phyloP scores from a whole-genome alignment of 1,140 invertebrate genomes.

The Parasteatoda tepidariorum region DNA sequence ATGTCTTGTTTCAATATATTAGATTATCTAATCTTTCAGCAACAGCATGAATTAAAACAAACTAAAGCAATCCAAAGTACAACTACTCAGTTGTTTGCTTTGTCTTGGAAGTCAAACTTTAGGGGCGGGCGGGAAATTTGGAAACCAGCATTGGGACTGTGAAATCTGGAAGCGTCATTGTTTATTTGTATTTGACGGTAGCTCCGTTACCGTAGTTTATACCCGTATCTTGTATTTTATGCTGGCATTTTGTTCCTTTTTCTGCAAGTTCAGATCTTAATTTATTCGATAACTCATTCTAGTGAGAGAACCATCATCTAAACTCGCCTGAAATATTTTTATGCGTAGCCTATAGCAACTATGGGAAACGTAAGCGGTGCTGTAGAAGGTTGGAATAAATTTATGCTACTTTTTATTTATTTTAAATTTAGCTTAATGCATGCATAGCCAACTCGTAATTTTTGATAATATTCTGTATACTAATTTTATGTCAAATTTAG shows the following conservation, averaged over 20 bases:
- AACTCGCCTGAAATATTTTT: background rate
- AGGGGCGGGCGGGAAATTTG: background rate
- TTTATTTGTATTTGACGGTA: slow-evolving; percentile 43
- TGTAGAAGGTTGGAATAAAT: slow-evolving; percentile 25
- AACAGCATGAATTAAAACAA: slow-evolving; percentile 40
- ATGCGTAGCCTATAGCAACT: background rate
- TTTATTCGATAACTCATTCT: background rate
- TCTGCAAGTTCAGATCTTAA: background rate
- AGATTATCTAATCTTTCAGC: too few relatives aligned
- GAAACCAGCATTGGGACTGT: slow-evolving; percentile 13
- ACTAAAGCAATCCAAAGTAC: slow-evolving; percentile 37
- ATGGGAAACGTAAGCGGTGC: slow-evolving; percentile 48
- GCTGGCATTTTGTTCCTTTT: slow-evolving; percentile 7
- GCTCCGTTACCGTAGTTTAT: slow-evolving; percentile 37
- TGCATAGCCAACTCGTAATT: background rate
- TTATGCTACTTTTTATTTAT: background rate
- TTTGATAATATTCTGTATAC: background rate
- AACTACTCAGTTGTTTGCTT: slow-evolving; percentile 24
- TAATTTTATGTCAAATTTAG: background rate
- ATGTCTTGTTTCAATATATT: too few relatives aligned
- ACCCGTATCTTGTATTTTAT: slow-evolving; percentile 51
- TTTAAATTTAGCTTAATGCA: background rate
- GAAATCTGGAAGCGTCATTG: slow-evolving; percentile 19
- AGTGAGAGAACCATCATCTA: background rate
- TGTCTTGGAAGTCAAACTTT: slow-evolving; percentile 9